phyloP scores from a whole-genome alignment of 2,113 vertebrate species.

The Pitta sordida region DNA sequence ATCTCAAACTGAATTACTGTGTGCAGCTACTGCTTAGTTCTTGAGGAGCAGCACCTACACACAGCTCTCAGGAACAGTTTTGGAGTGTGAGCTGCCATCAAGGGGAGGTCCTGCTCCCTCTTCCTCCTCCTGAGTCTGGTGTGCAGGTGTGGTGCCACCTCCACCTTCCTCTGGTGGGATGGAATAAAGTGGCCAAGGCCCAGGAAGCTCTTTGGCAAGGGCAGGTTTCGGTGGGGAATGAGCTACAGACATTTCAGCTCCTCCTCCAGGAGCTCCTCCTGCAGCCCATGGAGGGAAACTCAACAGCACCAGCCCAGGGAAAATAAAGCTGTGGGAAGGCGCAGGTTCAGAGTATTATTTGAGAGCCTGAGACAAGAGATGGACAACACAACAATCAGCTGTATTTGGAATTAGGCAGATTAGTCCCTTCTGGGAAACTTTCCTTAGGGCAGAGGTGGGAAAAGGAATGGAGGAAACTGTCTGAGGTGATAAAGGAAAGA shows the following conservation, averaged over 20 bases:
- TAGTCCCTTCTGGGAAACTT: neutral
- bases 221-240: neutral
- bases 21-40: neutral
- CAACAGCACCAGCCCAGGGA: neutral
- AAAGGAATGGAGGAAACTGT: neutral
- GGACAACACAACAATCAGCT: neutral
- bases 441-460: neutral
- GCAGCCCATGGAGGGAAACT: neutral
- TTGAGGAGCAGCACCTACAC: neutral
- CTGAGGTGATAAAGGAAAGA: neutral
- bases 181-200: neutral
- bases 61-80: neutral
- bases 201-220: neutral
- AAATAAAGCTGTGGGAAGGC: neutral
- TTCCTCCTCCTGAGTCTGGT: neutral
- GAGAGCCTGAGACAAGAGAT: neutral
- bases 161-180: neutral
- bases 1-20: neutral
- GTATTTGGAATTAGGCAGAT: neutral
- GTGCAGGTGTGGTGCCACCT: neutral
- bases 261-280: neutral
- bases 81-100: neutral
- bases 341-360: neutral
- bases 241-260: neutral
- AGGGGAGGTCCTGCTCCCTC: neutral